Evolutionary conservation across 1,140 invertebrate species (phyloP), one percentile per base, ranked within the genome.

Genomic region (Subanguina moxae): DNA sequence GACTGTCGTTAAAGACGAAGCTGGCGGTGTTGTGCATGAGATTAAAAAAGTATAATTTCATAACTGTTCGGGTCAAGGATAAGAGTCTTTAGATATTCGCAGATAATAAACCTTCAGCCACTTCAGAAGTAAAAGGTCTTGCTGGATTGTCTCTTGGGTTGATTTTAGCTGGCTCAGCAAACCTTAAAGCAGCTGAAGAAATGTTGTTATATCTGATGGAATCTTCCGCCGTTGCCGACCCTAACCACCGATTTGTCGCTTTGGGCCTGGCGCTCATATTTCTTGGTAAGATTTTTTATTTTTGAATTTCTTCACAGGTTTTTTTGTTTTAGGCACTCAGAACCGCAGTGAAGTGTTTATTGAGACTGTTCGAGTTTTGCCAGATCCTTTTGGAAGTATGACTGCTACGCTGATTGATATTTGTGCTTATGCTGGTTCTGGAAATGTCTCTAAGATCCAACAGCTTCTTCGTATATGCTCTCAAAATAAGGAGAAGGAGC

Each of bases 381-480:
- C 91, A 0, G 93, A 97, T 82, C 94, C 94, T 0, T 92, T 97
- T 76, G 90, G 89, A 78, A 93, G 92, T 7, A 85, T 86, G 84
- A 67, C 66, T 43, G 28, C 76, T 11, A 78, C 76, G 1, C 58
- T 75, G 65, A 71, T 99, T 17, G 94, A 97, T 78, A 91, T 97
- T 76, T 98, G 94, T 84, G 94, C 94, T 0, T 99, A 97, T 85
- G 96, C 96, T 11, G 95, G 94, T 68, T 97, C 96, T 58, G 96
- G 96, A 1, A 97, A 99, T 86, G 96, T 99, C 1, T 86, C 99
- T 0, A 96, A 97, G 83, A 91, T 99, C 58, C 96, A 99, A 82
- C 89, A 95, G 78, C 87, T 99, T 68, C 84, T 98, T 25, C 94
- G 98, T 82, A 93, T 98, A 74, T 98, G 95, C 84, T 95, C 93